These are phyloP conservation scores for Caenorhabditis sp. DNA, from an alignment of 2,888 invertebrate genomes.

Conservation along the genomic window DNA sequence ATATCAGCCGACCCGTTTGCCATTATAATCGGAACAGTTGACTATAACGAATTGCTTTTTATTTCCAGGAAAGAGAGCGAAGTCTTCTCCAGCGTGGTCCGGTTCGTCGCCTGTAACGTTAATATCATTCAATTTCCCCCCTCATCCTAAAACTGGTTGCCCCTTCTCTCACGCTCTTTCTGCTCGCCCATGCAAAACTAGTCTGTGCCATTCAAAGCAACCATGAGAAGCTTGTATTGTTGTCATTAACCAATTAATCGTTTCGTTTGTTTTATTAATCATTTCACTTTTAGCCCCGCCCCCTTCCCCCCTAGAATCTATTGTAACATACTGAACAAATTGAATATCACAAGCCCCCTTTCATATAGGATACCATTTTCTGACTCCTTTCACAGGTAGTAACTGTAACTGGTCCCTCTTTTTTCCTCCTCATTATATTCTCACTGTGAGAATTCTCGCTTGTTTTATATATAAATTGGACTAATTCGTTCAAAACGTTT, in stretches of 20 bases:
- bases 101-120: not conserved
- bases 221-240: not conserved
- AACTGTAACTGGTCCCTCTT: slow-evolving; percentile 18
- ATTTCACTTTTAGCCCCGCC: slow-evolving; percentile 2
- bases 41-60: not conserved
- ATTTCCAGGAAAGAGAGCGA: not conserved
- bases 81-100: too few relatives aligned
- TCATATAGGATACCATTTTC: slow-evolving; percentile 7
- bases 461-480: slow-evolving; percentile 14
- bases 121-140: slow-evolving; percentile 4
- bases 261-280: slow-evolving; percentile 12
- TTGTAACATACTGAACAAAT: slow-evolving; percentile 20
- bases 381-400: slow-evolving; percentile 10
- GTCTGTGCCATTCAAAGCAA: slow-evolving; percentile 37
- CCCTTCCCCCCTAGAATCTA: not conserved
- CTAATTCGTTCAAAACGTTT: not conserved
- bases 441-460: slow-evolving; percentile 7
- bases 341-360: not conserved
- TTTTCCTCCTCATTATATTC: not conserved
- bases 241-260: slow-evolving; percentile 24
- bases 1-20: too few relatives aligned
- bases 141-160: slow-evolving; percentile 7
- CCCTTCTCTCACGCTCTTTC: slow-evolving; percentile 32
- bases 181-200: slow-evolving; percentile 22
- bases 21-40: too few relatives aligned